These are phyloP conservation scores for Asteroscopus sphinx DNA, from an alignment of 2,888 invertebrate genomes.

Conservation along the genomic window DNA sequence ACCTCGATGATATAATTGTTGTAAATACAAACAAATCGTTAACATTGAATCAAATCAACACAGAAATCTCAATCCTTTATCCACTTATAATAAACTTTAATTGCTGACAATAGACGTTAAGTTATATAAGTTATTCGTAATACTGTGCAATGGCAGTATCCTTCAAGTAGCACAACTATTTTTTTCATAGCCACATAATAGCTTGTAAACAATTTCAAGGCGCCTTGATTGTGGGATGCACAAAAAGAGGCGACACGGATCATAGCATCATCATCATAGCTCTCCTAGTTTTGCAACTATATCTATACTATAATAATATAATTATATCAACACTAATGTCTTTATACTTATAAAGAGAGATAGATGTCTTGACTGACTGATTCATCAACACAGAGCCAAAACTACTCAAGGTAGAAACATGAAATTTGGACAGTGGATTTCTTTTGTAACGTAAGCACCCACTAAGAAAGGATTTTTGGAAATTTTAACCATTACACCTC, in stretches of 20 bases:
- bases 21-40: conserved; percentile 16
- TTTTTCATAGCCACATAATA: conserved; percentile 31
- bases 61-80: conserved; percentile 26
- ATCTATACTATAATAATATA: too few species aligned
- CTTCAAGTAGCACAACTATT: conserved; percentile 21
- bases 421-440: too few species aligned
- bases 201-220: conserved; percentile 43
- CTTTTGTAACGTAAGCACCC: too few species aligned
- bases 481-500: too few species aligned
- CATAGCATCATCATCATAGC: conserved; percentile 17
- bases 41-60: conserved; percentile 15
- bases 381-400: too few species aligned
- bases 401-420: too few species aligned
- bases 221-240: conserved; percentile 32
- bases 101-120: conserved; percentile 35
- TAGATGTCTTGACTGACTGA: too few species aligned
- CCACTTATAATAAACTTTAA: conserved; percentile 31
- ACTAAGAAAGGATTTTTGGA: too few species aligned
- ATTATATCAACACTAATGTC: too few species aligned
- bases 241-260: conserved; percentile 32
- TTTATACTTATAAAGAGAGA: too few species aligned
- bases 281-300: conserved; percentile 17
- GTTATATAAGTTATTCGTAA: conserved; percentile 45
- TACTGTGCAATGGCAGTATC: conserved; percentile 24
- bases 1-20: conserved; percentile 28